Percentiles rank a stretch among this genome's conserved stretches.
phyloP scores from a whole-genome alignment of 2,113 vertebrate genomes.

The Stigmatopora argus region DNA sequence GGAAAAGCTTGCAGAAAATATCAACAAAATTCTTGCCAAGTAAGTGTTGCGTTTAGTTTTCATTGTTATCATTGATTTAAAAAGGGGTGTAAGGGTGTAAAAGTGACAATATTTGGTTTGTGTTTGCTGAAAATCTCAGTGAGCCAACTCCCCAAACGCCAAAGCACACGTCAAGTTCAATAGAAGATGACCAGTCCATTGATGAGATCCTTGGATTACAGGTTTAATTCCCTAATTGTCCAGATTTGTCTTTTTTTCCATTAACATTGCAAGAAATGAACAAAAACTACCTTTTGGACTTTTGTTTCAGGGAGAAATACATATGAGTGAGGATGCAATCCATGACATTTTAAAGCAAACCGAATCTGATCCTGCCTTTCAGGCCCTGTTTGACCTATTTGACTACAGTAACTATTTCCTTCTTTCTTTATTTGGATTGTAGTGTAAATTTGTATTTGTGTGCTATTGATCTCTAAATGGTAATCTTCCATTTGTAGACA shows the following conservation, averaged over 20 bases:
- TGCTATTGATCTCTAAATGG: neutral
- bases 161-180: constrained; percentile 72
- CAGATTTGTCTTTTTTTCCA: neutral
- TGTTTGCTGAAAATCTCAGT: constrained; percentile 57
- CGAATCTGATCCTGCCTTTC: constrained; percentile 95
- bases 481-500: constrained; percentile 67
- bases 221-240: constrained; percentile 57
- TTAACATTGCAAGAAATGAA: neutral
- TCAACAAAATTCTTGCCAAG: constrained; percentile 95
- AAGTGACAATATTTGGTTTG: neutral
- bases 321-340: constrained; percentile 96
- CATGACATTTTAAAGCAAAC: constrained; percentile 95
- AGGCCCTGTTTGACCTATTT: constrained; percentile 95
- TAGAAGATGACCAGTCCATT: constrained; percentile 87
- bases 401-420: constrained; percentile 78
- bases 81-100: too few species aligned
- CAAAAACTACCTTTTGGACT: too few species aligned
- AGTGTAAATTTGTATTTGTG: neutral
- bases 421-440: neutral
- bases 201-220: constrained; percentile 95
- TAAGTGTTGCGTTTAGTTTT: constrained; percentile 45
- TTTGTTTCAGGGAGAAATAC: constrained; percentile 83
- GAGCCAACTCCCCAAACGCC: constrained; percentile 78
- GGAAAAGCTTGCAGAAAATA: constrained; percentile 97
- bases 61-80: neutral